Conservation (phyloP, 2,113 vertebrate species). For the Eulacestoma nigropectus region DNA sequence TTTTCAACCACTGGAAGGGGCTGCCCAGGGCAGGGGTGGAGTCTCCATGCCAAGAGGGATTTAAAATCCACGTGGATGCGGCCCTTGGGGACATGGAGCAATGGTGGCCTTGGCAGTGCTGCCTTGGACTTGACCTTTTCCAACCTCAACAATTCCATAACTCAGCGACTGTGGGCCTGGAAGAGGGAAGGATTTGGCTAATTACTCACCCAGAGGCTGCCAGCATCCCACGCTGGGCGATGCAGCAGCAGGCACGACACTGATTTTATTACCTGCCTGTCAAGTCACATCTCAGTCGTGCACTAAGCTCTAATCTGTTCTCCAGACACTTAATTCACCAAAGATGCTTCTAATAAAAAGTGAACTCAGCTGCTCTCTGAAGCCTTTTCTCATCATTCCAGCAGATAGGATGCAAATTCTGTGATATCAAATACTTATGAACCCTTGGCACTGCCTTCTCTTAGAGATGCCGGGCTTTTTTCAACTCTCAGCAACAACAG, state of each 20-base stretch:
- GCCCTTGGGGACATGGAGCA: background rate
- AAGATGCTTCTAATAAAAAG: slow-evolving; percentile 36
- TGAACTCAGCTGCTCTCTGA: slow-evolving; percentile 10
- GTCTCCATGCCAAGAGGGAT: background rate
- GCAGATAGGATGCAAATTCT: background rate
- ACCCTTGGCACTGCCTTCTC: background rate
- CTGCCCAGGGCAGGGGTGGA: background rate
- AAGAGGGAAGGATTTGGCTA: background rate
- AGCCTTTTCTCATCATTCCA: slow-evolving; percentile 29
- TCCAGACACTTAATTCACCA: background rate
- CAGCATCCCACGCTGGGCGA: background rate
- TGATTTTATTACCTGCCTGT: background rate
- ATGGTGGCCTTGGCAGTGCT: background rate
- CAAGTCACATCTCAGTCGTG: background rate
- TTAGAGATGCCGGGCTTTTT: background rate
- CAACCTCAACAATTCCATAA: background rate
- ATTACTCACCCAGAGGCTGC: background rate
- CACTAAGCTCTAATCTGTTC: background rate
- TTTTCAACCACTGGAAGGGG: background rate
- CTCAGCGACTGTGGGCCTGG: background rate
- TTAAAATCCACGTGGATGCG: background rate
- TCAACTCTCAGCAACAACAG: background rate
- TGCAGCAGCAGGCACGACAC: background rate
- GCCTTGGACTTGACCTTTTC: background rate
- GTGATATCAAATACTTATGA: background rate